Base-by-base conservation (phyloP, 1,140 invertebrate genomes). In the Bombus superbus region DNA sequence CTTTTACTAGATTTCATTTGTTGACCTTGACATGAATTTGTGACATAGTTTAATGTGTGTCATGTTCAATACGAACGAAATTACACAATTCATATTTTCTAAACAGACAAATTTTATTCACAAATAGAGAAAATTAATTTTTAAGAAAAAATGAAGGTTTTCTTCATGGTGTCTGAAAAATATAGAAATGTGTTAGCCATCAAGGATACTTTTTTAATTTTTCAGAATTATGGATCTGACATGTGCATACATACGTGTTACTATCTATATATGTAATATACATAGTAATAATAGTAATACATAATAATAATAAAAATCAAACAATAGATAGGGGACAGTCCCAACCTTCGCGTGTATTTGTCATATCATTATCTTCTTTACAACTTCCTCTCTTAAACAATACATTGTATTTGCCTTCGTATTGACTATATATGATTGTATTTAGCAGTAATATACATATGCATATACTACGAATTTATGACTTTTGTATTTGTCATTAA, bases 1-100 rank as follows among this genome's bases (percentile, higher is more conserved):
- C n/a, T 11, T 62, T 73, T n/a, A 13, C 22, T 22, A 25, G 1
- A 81, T 22, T 62, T 81, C 40, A 62, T 71, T 72, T 13, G 8
- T 74, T 32, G 53, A 59, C 11, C 35, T 72, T 59, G 38, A 38
- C 25, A 35, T 15, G 18, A 80, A 40, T 15, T 47, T 5, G 18
- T n/a, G 35, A 53, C 78, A 71, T 38, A 79, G n/a, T 73, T 59
- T 62, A 59, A 81, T 73, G 3, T 47, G 8, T 62, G 80, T 35
- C n/a, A 28, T 6, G 22, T 2, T 71, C 32, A 72, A 47, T 5
- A 22, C 2, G 6, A n/a, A 62, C 1, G 6, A 73, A 25, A 40
- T 10, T 40, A 28, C n/a, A 57, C 22, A 40, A 69, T 69, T 40
- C 28, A 25, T 53, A n/a, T 10, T 38, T 69, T 38, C 35, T 4